phyloP scores from a whole-genome alignment of 2,888 invertebrate genomes.

The Eupithecia inturbata region DNA sequence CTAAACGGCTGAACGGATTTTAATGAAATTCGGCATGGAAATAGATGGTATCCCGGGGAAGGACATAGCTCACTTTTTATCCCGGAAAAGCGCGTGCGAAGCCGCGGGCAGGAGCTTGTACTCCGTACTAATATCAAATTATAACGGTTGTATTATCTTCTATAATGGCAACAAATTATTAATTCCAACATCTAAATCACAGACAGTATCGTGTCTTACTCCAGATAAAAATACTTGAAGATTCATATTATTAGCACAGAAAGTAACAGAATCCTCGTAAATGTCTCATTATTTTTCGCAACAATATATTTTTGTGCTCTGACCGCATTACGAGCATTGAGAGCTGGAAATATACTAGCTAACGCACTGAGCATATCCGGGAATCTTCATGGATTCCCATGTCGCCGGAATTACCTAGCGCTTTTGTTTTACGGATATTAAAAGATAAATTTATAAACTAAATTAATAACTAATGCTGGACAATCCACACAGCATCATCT shows the following conservation, averaged over 20 bases:
- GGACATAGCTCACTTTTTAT: no score
- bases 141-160: neutral
- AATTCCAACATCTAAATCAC: neutral
- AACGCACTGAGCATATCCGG: neutral
- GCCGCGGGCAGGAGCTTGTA: neutral
- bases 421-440: neutral
- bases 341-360: conserved; percentile 45
- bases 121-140: neutral
- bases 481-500: no score
- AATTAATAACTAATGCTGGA: no score
- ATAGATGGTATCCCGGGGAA: neutral
- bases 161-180: neutral
- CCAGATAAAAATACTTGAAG: neutral
- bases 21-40: neutral
- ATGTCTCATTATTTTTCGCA: conserved; percentile 51
- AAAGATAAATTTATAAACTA: no score
- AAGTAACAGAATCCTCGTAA: conserved; percentile 54
- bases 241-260: conserved; percentile 37
- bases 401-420: neutral
- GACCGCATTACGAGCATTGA: conserved; percentile 55
- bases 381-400: conserved; percentile 23
- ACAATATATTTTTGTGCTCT: conserved; percentile 59
- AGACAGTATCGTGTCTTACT: neutral
- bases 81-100: no score
- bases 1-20: neutral